Evolutionary conservation across 2,888 invertebrate genomes (phyloP).

Genomic region (Leptogaster cylindrica): DNA sequence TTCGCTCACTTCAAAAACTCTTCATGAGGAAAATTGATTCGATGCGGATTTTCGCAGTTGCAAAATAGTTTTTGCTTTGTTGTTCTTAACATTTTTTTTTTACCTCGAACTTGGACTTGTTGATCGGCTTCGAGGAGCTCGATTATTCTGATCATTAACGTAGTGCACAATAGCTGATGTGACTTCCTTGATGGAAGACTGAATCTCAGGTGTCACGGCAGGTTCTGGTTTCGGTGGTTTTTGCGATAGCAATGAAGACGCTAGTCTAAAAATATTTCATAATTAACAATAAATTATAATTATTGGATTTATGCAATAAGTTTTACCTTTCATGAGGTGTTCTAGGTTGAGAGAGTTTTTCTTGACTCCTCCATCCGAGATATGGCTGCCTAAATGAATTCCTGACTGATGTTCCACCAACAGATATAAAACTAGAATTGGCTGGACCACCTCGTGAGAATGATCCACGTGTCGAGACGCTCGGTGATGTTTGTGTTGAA

Average conservation of each 20-base stretch:
- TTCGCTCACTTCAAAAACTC: too few species aligned
- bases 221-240: constrained; percentile 61
- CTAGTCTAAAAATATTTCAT: constrained; percentile 64
- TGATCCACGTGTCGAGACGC: constrained; percentile 75
- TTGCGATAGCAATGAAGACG: constrained; percentile 69
- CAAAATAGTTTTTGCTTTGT: too few species aligned
- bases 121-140: constrained; percentile 63
- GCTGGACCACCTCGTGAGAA: constrained; percentile 67
- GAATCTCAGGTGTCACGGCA: constrained; percentile 69
- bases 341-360: constrained; percentile 77
- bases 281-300: background rate
- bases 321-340: constrained; percentile 84
- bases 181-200: constrained; percentile 88
- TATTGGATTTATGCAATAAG: constrained; percentile 11
- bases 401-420: constrained; percentile 65
- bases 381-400: constrained; percentile 84
- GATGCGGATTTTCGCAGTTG: too few species aligned
- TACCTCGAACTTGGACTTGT: constrained; percentile 62
- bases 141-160: constrained; percentile 75
- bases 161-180: constrained; percentile 93
- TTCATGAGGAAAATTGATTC: too few species aligned
- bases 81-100: too few species aligned
- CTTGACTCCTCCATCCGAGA: constrained; percentile 88
- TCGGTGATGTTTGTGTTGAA: constrained; percentile 76
- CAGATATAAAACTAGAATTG: constrained; percentile 65